Evolutionary conservation across 2,888 invertebrate genomes (phyloP), one percentile per base, ranked within the genome.

Genomic region (Myopa testacea): DNA sequence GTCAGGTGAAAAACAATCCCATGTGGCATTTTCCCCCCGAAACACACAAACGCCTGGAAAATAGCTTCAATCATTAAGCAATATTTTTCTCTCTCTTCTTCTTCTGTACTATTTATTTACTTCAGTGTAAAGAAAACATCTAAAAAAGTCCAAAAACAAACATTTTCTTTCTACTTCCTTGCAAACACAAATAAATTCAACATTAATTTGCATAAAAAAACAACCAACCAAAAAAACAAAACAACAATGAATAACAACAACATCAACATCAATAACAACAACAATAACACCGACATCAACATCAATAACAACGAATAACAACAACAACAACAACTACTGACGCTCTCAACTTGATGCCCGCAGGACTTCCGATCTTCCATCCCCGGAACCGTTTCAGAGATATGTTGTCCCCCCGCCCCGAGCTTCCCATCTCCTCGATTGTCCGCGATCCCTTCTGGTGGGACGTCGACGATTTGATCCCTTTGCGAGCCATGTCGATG

Each of bases 391-490:
- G 86, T 80, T 86, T 88, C 82, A 90, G 91, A 89, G 94, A 95
- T 89, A 91, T 96, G 88, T 91, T 96, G 90, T 94, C 95, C 90
- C 96, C 96, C 82, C 94, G 93, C 86, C 93, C 94, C 76, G 92
- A 91, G 86, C 91, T 94, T 86, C 96, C 96, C 79, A 91, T 95
- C 88, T 94, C 94, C 85, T 93, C 95, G 84, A 93, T 95, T 90
- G 93, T 94, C 84, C 93, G 95, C 88, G 96, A 96, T 91, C 96
- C 96, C 86, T 96, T 95, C 94, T 96, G 96, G 96, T 94, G 94
- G 92, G 93, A 93, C 90, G 92, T 94, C 90, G 95, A 95, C 84
- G 93, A 94, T 90, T 92, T 94, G 90, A 93, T 92, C 89, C 96
- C 96, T 83, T 91, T 93, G 90, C 93, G 93, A 81, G 90, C 91